Conservation (phyloP, 1,140 invertebrate species). For the Popillia japonica region DNA sequence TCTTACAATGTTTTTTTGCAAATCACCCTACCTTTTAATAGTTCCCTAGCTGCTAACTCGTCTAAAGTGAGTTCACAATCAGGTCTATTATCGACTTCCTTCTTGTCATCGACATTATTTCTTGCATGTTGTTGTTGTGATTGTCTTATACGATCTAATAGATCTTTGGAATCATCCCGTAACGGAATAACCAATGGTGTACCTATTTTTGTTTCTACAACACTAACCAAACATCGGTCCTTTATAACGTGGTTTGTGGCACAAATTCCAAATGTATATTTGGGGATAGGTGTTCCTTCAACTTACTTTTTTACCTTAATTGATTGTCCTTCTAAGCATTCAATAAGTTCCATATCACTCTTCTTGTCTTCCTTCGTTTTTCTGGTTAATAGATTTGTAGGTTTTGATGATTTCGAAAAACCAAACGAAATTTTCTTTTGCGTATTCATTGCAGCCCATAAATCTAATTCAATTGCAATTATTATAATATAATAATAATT, state of each 20-base stretch:
- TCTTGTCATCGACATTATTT: conserved; percentile 35
- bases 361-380: conserved; percentile 62
- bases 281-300: background rate
- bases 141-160: conserved; percentile 60
- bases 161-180: conserved; percentile 61
- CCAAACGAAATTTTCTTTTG: conserved; percentile 80
- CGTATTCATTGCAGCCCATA: background rate
- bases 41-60: conserved; percentile 64
- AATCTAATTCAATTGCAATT: too few relatives aligned
- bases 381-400: conserved; percentile 62
- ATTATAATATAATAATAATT: too few relatives aligned
- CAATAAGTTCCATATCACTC: conserved; percentile 71
- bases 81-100: conserved; percentile 51
- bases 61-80: conserved; percentile 61
- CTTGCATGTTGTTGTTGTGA: conserved; percentile 41
- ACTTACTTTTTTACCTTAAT: conserved; percentile 75
- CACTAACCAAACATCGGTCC: conserved; percentile 60
- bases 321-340: conserved; percentile 76
- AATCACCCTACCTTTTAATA: conserved; percentile 59
- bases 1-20: too few relatives aligned
- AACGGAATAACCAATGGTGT: conserved; percentile 72
- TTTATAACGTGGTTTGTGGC: too few relatives aligned
- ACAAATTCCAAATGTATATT: too few relatives aligned
- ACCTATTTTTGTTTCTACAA: conserved; percentile 62
- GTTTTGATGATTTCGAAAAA: conserved; percentile 76